Conservation (phyloP, 2,113 vertebrate species). For the Amblyornis subalaris region DNA sequence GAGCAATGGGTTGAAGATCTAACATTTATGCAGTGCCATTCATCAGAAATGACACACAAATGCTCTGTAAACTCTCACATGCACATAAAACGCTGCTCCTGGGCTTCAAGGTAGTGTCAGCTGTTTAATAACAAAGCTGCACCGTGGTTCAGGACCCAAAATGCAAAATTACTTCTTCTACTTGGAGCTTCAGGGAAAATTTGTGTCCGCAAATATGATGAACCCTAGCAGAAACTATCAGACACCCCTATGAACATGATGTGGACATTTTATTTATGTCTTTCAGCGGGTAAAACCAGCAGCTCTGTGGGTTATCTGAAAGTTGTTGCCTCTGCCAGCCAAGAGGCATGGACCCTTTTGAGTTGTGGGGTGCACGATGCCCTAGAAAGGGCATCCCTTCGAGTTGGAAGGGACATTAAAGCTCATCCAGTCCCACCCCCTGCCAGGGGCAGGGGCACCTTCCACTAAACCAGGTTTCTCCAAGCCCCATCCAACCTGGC, state of each 20-base stretch:
- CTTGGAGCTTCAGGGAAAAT: not conserved
- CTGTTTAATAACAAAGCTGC: not conserved
- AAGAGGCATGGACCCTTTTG: not conserved
- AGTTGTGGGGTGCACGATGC: not conserved
- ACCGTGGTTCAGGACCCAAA: not conserved
- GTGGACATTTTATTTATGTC: not conserved
- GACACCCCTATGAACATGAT: not conserved
- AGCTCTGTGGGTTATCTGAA: not conserved
- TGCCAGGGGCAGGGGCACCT: not conserved
- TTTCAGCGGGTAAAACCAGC: not conserved
- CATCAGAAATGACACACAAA: not conserved
- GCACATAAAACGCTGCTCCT: not conserved
- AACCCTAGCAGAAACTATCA: not conserved
- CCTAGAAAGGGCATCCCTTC: not conserved
- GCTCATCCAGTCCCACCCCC: accelerated
- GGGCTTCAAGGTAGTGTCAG: not conserved
- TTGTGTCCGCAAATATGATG: not conserved
- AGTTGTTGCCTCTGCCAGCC: not conserved
- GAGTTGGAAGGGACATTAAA: not conserved
- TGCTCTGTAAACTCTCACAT: not conserved
- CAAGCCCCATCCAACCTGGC: accelerated
- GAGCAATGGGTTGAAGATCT: not conserved
- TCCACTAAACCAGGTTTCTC: accelerated
- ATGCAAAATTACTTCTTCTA: not conserved
- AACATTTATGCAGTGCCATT: not conserved